These are phyloP conservation scores for Lymantria monacha DNA, from an alignment of 2,888 invertebrate genomes.

Conservation along the genomic window DNA sequence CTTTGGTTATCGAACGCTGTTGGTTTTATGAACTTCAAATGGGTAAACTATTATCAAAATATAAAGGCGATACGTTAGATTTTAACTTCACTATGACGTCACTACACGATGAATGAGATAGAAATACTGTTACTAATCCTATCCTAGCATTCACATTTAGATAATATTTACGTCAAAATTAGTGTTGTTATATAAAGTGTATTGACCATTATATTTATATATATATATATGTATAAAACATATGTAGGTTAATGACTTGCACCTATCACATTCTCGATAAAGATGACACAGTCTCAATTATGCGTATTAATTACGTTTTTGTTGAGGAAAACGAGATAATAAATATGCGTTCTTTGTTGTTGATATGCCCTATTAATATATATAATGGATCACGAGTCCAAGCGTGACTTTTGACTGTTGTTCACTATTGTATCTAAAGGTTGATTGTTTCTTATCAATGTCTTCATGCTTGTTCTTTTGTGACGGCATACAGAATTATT, in stretches of 20 bases:
- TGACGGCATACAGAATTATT: not conserved
- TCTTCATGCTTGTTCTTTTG: not conserved
- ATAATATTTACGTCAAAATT: not conserved
- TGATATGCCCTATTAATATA: not conserved
- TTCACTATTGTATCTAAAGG: slow-evolving; percentile 14
- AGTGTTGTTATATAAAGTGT: slow-evolving; percentile 10
- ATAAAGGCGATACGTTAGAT: too few species aligned
- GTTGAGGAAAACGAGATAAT: too few species aligned
- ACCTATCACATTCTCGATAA: slow-evolving; percentile 21
- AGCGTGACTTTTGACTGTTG: slow-evolving; percentile 23
- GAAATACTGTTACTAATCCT: not conserved
- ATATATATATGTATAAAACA: slow-evolving; percentile 17
- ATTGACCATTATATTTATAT: slow-evolving; percentile 20
- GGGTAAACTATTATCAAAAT: too few species aligned
- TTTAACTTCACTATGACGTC: too few species aligned
- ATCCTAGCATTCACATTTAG: not conserved
- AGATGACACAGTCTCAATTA: slow-evolving; percentile 19
- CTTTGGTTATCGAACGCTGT: too few species aligned
- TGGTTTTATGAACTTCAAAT: too few species aligned
- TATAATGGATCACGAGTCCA: slow-evolving; percentile 19
- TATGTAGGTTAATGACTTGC: slow-evolving; percentile 35
- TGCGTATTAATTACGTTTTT: slow-evolving; percentile 3
- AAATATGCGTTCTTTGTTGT: not conserved
- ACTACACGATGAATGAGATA: too few species aligned
- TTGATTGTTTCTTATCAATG: not conserved